Evolutionary conservation across 2,888 invertebrate species (phyloP).

Genomic region (Dasysyrphus tricinctus): DNA sequence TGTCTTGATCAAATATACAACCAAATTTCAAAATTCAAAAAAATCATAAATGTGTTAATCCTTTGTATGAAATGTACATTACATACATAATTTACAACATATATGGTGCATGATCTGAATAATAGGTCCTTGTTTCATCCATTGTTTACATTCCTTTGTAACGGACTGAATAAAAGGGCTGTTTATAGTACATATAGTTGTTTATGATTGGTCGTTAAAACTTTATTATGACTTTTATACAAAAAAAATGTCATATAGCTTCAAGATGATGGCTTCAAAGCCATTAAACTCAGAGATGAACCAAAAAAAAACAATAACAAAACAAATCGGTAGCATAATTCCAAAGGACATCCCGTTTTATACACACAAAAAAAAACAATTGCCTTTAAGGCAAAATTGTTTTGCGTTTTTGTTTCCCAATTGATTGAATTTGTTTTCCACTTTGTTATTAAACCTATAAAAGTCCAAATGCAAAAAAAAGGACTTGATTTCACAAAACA

Average conservation of each 20-base stretch:
- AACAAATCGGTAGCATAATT: background rate
- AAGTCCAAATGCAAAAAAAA: background rate
- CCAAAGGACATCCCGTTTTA: background rate
- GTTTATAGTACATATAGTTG: no score
- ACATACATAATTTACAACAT: no score
- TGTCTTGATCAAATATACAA: no score
- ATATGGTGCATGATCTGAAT: no score
- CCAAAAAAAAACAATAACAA: background rate
- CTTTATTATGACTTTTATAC: background rate
- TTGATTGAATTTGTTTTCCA: constrained; percentile 3
- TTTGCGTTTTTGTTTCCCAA: background rate
- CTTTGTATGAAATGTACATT: no score
- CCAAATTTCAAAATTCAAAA: no score
- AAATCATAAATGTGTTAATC: no score
- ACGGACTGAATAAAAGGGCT: no score
- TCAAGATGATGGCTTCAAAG: background rate
- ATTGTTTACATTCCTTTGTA: no score
- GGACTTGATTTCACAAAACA: constrained; percentile 15
- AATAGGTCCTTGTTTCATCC: no score
- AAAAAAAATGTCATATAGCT: background rate
- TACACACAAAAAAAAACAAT: background rate
- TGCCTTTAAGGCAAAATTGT: background rate
- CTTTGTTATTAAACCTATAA: constrained; percentile 16
- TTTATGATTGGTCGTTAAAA: background rate
- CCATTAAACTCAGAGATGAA: background rate